Evolutionary conservation across 2,797 vertebrate genomes (phyloP), one percentile per base, ranked within the genome.

Genomic region (Tamandua tetradactyla): DNA sequence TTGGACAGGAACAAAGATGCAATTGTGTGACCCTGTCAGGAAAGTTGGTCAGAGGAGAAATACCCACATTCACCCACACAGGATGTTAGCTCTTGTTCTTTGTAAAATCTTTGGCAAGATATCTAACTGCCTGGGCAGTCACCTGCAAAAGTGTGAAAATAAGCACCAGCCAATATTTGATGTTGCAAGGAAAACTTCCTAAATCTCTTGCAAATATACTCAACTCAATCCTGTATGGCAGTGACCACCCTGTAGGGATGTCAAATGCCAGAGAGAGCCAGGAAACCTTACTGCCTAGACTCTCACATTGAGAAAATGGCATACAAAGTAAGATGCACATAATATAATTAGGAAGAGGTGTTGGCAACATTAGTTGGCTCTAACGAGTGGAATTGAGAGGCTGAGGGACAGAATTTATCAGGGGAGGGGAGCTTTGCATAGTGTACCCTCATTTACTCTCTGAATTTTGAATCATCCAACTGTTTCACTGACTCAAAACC

Each of bases 21-120:
- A 78, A 42, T 27, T 85, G 57, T 74, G 66, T 32, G 37, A 13
- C 17, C 14, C 75, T 37, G 23, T 79, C 74, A 72, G 83, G 66
- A 92, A 83, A 74, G 47, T 23, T 40, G 37, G 40, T 47, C 11
- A 17, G 49, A 44, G 59, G 4, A 37, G 57, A 75, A 80, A 61
- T 2, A 17, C 40, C 35, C 42, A 10, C 47, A 27, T n/a, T n/a
- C 44, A 62, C 57, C 68, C 72, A 40, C 81, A 44, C 27, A 35
- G 68, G 49, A 71, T 82, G 62, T 86, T 37, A 35, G 74, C 62
- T 35, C 49, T 79, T 8, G 2, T 82, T 87, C 91, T 85, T 84
- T 87, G 44, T n/a, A 32, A 44, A 82, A 62, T 92, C 40, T 92
- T 90, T 86, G 90, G 90, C 40, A 87, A 89, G 68, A 59, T 13